phyloP scores from a whole-genome alignment of 2,888 invertebrate genomes.

The Dioctria rufipes region DNA sequence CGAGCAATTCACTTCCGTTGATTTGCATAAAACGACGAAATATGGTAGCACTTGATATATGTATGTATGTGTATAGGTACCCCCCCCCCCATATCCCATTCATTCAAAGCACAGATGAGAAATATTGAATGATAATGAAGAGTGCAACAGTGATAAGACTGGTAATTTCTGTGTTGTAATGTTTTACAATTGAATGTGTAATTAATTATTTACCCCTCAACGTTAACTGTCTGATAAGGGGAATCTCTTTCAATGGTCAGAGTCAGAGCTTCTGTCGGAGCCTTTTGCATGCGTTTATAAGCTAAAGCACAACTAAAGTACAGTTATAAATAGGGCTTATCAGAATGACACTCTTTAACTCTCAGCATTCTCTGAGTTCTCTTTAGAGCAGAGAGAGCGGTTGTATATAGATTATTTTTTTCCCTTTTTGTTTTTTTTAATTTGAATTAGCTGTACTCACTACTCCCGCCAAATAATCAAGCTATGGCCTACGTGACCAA shows the following conservation, averaged over 20 bases:
- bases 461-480: neutral
- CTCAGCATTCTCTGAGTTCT: no score
- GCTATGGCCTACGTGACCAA: constrained; percentile 53
- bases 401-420: no score
- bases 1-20: constrained; percentile 46
- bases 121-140: neutral
- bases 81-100: neutral
- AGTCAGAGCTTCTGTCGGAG: no score
- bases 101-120: neutral
- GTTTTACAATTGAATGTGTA: neutral
- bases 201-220: neutral
- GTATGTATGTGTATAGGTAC: no score
- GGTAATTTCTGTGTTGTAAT: neutral
- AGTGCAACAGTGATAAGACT: neutral
- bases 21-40: constrained; percentile 34
- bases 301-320: no score
- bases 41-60: neutral
- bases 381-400: no score
- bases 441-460: neutral
- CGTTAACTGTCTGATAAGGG: no score
- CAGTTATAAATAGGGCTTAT: no score
- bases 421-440: no score
- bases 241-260: no score
- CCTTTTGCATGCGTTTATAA: no score
- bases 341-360: no score